These are phyloP conservation scores for Arion vulgaris DNA, from an alignment of 1,140 invertebrate species.

Conservation along the genomic window DNA sequence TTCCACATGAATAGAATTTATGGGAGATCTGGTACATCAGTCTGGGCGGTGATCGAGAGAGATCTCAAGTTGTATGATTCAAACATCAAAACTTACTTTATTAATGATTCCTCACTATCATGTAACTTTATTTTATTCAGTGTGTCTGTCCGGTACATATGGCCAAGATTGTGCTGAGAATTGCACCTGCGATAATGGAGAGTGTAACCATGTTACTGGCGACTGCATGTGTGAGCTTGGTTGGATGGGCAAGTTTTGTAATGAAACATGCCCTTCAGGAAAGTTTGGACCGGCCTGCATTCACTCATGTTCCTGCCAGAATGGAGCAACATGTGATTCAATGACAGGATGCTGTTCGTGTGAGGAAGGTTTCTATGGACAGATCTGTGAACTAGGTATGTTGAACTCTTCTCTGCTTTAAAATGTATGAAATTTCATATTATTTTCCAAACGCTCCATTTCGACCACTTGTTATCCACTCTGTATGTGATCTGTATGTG, in stretches of 20 bases:
- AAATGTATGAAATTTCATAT: too few species aligned
- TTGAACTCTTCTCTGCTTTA: too few species aligned
- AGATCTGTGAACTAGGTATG: constrained; percentile 68
- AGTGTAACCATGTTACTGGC: constrained; percentile 85
- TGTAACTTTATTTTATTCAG: constrained; percentile 47
- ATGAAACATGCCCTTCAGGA: constrained; percentile 74
- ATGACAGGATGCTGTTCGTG: constrained; percentile 73
- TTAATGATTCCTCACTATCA: too few species aligned
- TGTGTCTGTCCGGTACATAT: constrained; percentile 81
- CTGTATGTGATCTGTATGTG: too few species aligned
- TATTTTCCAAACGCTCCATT: too few species aligned
- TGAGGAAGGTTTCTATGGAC: constrained; percentile 71
- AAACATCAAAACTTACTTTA: too few species aligned
- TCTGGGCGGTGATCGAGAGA: too few species aligned
- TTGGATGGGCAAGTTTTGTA: constrained; percentile 82
- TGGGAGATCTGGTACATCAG: too few species aligned
- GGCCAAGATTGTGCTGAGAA: constrained; percentile 84
- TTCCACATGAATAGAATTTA: too few species aligned
- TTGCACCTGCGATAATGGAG: constrained; percentile 86
- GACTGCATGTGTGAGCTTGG: constrained; percentile 85
- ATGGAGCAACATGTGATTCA: constrained; percentile 68
- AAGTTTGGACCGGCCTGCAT: constrained; percentile 76
- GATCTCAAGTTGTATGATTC: too few species aligned
- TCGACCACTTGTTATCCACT: too few species aligned
- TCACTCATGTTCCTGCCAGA: constrained; percentile 86